Evolutionary conservation across 2,888 invertebrate species (phyloP).

Genomic region (Melolontha melolontha): DNA sequence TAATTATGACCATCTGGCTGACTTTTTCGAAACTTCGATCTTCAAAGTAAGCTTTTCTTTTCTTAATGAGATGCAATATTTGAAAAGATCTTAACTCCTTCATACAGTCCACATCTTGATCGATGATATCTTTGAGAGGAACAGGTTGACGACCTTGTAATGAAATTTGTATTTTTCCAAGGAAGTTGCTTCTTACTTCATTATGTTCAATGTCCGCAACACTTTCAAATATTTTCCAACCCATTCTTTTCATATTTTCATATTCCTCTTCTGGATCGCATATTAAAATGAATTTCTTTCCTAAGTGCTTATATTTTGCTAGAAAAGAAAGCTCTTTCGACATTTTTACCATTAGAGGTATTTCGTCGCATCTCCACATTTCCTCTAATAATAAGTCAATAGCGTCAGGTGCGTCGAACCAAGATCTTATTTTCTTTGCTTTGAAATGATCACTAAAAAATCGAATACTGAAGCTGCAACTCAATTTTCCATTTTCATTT

Average conservation of each 20-base stretch:
- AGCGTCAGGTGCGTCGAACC: too few relatives aligned
- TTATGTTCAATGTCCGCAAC: too few relatives aligned
- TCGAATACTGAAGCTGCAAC: too few relatives aligned
- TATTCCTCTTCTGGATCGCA: background rate
- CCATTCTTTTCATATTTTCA: background rate
- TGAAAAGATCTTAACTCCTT: background rate
- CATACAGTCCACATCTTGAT: background rate
- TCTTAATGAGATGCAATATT: conserved; percentile 6
- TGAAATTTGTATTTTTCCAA: background rate
- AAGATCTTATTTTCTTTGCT: too few relatives aligned
- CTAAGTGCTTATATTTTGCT: conserved; percentile 10
- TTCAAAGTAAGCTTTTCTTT: background rate
- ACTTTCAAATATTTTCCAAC: background rate
- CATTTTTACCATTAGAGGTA: conserved; percentile 5
- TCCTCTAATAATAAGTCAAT: conserved; percentile 7
- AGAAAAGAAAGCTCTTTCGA: background rate
- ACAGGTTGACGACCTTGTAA: conserved; percentile 10
- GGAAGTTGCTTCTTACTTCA: background rate
- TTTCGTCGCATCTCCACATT: conserved; percentile 12
- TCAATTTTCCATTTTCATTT: too few relatives aligned
- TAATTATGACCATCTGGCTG: conserved; percentile 3
- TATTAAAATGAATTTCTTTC: conserved; percentile 15
- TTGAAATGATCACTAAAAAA: too few relatives aligned
- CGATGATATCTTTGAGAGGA: conserved; percentile 2
- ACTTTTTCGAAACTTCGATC: background rate